Base-by-base conservation (phyloP, 2,888 invertebrate species). In the Philaethria dido region DNA sequence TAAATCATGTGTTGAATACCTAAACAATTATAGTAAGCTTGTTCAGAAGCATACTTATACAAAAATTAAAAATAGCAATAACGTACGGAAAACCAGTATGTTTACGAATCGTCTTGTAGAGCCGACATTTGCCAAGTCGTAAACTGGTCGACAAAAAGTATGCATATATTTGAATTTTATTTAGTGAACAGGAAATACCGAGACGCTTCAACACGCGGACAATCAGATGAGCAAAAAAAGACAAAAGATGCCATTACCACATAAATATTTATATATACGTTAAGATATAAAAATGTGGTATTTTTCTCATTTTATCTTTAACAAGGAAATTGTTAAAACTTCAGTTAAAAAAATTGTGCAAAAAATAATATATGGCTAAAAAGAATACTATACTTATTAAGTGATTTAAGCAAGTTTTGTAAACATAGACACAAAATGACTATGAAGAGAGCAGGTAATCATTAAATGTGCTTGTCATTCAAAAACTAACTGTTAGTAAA, bases 131-230 rank as follows among this genome's bases (percentile, higher is more conserved):
- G 73, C 73, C 63, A 69, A 75, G 72, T 80, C 77, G 80, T 81
- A 82, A 80, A 81, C 80, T 80, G 79, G 82, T 85, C 85, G 82
- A 85, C 87, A 89, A 90, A 89, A 88, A 89, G 82, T 85, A 86
- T 87, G 90, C 85, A 92, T 90, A 89, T 73, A 90, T 90, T 91
- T 88, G 84, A 89, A 90, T 92, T 82, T 82, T 82, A 87, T 88
- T 88, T 86, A 71, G 81, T 84, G 72, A 89, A 86, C 89, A 91
- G 90, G 90, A 91, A 92, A 89, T 88, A 87, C 82, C 81, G 75
- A 81, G 83, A 82, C 79, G 76, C 74, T 74, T 73, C 79, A 75
- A 78, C 72, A 76, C 76, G 77, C 79, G 74, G 79, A 80, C 80
- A 77, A 80, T 76, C 72, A 72, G 73, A 80, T 77, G 78, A 79